Evolutionary conservation across 2,888 invertebrate genomes (phyloP).

Genomic region (Eumerus sabulonum): DNA sequence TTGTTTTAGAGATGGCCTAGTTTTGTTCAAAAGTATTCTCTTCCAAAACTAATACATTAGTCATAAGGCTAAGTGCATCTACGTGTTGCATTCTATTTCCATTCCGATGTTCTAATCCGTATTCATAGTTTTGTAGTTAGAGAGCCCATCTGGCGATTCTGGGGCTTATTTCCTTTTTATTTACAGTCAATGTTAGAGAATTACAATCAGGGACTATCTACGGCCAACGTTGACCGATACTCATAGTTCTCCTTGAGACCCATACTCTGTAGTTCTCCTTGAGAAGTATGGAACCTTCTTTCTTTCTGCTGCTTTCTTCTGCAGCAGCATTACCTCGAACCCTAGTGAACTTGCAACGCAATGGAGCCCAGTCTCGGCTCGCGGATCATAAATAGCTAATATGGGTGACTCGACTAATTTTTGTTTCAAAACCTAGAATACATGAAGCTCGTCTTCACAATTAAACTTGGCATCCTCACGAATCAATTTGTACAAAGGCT

Average conservation of each 20-base stretch:
- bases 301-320: slow-evolving; percentile 47
- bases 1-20: not conserved
- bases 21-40: no score
- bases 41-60: no score
- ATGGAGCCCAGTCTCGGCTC: not conserved
- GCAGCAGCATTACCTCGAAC: slow-evolving; percentile 56
- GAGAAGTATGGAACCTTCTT: slow-evolving; percentile 70
- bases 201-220: slow-evolving; percentile 70
- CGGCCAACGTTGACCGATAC: slow-evolving; percentile 72
- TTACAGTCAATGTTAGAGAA: slow-evolving; percentile 63
- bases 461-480: slow-evolving; percentile 27
- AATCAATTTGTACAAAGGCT: slow-evolving; percentile 69
- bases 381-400: not conserved
- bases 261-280: slow-evolving; percentile 69
- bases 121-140: slow-evolving; percentile 25
- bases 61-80: slow-evolving; percentile 53
- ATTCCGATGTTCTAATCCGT: slow-evolving; percentile 40
- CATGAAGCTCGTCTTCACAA: not conserved
- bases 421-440: not conserved
- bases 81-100: slow-evolving; percentile 52
- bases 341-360: slow-evolving; percentile 53
- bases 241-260: slow-evolving; percentile 71
- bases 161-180: slow-evolving; percentile 62
- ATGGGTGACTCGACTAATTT: not conserved
- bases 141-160: slow-evolving; percentile 69